Conservation (phyloP, 2,888 invertebrate species). For the Odontomyia ornata region DNA sequence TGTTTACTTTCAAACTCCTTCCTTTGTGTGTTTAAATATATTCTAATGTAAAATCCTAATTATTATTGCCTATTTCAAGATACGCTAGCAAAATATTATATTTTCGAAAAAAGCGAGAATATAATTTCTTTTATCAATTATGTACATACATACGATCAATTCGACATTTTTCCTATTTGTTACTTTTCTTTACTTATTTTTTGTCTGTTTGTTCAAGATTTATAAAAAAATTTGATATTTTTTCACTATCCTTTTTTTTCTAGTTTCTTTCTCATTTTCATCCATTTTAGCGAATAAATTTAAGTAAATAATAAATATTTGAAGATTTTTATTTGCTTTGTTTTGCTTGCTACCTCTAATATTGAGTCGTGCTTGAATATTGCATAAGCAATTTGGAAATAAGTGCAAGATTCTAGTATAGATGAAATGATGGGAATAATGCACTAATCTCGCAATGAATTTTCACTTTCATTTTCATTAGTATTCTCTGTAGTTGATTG, state of each 20-base stretch:
- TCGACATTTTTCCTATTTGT: background rate
- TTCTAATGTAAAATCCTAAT: background rate
- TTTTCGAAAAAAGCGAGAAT: constrained; percentile 3
- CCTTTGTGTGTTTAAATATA: background rate
- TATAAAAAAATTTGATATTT: too few species aligned
- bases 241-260: too few species aligned
- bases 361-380: too few species aligned
- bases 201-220: too few species aligned
- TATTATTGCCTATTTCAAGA: constrained; percentile 18
- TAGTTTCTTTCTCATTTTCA: too few species aligned
- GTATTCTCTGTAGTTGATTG: constrained; percentile 38
- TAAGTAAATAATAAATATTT: too few species aligned
- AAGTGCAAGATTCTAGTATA: background rate
- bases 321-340: too few species aligned
- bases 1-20: too few species aligned
- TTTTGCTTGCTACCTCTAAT: too few species aligned
- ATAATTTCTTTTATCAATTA: background rate
- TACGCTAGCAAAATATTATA: background rate
- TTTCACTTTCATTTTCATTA: constrained; percentile 47
- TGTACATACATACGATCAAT: background rate
- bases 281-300: too few species aligned
- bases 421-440: background rate
- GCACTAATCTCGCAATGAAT: constrained; percentile 52
- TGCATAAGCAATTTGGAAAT: background rate
- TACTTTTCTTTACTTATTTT: too few species aligned